Conservation (phyloP, 1,140 invertebrate species). For the Pogonomyrmex barbatus region DNA sequence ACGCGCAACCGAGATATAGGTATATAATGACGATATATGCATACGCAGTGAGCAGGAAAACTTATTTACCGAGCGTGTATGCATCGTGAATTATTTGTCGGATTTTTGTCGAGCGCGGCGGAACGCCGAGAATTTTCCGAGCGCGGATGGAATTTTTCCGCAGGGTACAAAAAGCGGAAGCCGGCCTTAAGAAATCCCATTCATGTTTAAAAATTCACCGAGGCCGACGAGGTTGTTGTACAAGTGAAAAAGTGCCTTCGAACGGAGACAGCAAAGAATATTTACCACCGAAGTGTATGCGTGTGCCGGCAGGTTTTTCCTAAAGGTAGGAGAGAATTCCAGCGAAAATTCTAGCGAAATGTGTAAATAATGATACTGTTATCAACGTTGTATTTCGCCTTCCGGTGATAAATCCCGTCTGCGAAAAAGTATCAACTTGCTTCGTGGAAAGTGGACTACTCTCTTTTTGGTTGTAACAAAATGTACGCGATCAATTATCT, state of each 20-base stretch:
- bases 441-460: not conserved
- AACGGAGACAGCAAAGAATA: constrained; percentile 32
- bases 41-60: constrained; percentile 45
- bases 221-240: constrained; percentile 55
- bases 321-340: not conserved
- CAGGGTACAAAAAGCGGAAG: constrained; percentile 46
- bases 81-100: constrained; percentile 58
- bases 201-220: constrained; percentile 57
- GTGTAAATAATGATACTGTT: constrained; percentile 49
- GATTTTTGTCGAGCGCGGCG: constrained; percentile 54
- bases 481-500: not conserved
- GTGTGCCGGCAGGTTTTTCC: constrained; percentile 8
- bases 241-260: constrained; percentile 51
- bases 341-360: constrained; percentile 18
- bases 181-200: constrained; percentile 60
- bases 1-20: constrained; percentile 17
- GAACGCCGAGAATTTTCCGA: constrained; percentile 37
- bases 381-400: constrained; percentile 31
- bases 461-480: not conserved
- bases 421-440: constrained; percentile 28
- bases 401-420: constrained; percentile 18
- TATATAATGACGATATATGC: constrained; percentile 51
- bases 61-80: constrained; percentile 53
- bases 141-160: constrained; percentile 59
- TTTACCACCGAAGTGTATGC: constrained; percentile 17